Evolutionary conservation across 2,797 vertebrate species (phyloP).

Genomic region (Podarcis lilfordi): DNA sequence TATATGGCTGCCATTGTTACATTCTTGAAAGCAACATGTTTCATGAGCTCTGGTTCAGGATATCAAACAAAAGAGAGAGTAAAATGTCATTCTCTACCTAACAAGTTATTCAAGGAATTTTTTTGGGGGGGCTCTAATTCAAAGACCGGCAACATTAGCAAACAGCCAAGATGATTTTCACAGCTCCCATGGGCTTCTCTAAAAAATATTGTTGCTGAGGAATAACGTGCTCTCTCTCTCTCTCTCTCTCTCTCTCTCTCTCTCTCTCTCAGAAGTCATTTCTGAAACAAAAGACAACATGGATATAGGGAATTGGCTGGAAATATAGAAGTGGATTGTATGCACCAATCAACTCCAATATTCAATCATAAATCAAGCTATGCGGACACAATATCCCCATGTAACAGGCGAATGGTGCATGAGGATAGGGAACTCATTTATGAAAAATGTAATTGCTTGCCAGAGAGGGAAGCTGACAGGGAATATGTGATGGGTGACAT

Average conservation of each 20-base stretch:
- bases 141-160: not conserved
- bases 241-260: not conserved
- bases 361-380: not conserved
- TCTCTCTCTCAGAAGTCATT: not conserved
- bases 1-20: not conserved
- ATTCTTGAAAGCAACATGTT: not conserved
- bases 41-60: not conserved
- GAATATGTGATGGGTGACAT: not conserved
- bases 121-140: not conserved
- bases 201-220: not conserved
- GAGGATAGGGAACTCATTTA: not conserved
- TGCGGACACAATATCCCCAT: not conserved
- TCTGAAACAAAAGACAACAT: not conserved
- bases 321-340: not conserved
- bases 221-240: not conserved
- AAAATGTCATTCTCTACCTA: not conserved
- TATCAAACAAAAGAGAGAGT: not conserved
- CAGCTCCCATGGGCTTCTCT: not conserved
- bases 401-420: not conserved
- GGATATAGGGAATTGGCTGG: not conserved
- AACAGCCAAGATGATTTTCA: not conserved
- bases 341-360: not conserved
- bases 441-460: conserved; percentile 14
- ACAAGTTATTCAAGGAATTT: not conserved
- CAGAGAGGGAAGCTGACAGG: not conserved